Percentiles rank a stretch among this genome's conserved stretches.
Evolutionary conservation across 2,113 vertebrate genomes (phyloP).

Genomic region (Okapia johnstoni): DNA sequence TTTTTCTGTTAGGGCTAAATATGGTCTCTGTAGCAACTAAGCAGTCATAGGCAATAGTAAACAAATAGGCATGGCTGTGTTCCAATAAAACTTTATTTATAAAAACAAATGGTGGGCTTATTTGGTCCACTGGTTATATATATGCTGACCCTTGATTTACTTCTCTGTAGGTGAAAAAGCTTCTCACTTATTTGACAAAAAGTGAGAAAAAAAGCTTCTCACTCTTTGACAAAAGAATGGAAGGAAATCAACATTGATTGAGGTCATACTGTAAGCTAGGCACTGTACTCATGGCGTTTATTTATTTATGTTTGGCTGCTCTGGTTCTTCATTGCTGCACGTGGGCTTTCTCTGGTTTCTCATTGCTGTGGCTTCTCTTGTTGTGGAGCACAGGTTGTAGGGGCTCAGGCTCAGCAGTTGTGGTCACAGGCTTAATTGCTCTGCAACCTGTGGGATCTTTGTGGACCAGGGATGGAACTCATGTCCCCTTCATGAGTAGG

Average conservation of each 20-base stretch:
- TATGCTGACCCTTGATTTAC: not conserved
- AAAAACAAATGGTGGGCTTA: not conserved
- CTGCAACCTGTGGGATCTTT: not conserved
- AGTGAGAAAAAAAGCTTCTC: not conserved
- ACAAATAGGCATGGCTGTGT: not conserved
- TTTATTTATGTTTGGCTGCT: not conserved
- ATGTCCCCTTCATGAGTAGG: not conserved
- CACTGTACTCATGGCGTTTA: not conserved
- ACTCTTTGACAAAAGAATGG: not conserved
- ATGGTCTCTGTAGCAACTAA: not conserved
- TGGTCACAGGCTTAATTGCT: not conserved
- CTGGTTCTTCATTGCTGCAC: not conserved
- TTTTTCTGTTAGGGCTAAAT: not conserved
- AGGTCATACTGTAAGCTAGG: not conserved
- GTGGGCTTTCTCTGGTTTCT: not conserved
- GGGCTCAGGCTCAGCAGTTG: not conserved
- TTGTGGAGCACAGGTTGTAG: not conserved
- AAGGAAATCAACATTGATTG: not conserved
- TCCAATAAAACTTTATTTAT: not conserved
- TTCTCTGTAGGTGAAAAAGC: not conserved
- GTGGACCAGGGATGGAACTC: not conserved
- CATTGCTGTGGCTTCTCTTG: not conserved
- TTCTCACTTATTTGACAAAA: not conserved
- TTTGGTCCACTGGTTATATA: not conserved
- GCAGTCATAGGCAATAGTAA: not conserved